Evolutionary conservation across 2,888 invertebrate species (phyloP), one percentile per base, ranked within the genome.

Genomic region (Phymatocera aterrima): DNA sequence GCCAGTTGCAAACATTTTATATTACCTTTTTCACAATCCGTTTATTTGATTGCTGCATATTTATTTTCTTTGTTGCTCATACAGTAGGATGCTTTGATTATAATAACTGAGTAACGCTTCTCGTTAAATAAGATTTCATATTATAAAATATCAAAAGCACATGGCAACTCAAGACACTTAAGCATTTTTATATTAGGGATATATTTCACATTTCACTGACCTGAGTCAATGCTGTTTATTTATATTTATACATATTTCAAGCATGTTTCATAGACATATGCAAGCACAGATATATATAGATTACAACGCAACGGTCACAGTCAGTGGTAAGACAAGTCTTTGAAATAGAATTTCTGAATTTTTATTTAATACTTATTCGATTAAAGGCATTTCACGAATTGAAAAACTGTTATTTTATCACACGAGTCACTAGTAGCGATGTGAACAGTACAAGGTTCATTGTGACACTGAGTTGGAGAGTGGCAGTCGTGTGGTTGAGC

Each of bases 11-110:
- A 57, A 40, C 21, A 75, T 75, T 75, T 60, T 2, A 54, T 51
- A 79, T 80, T 83, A 83, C 83, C 83, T 80, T 80, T 10, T 80
- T 80, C 10, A 83, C 81, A 48, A 83, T 68, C 40, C 81, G 82
- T 78, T 81, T 83, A 40, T 83, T 74, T 24, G 79, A 79, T 21
- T 81, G 79, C 78, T 79, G 81, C 79, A 79, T 83, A 24, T 70
- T 18, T 57, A 61, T 46, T 79, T 57, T 46, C 51, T 80, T 77
- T 68, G 70, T 40, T n/a, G 40, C 21, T 31, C 10, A 43, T 2
- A 60, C n/a, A 37, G 24, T 60, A 10, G 10, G 21, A 18, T 34
- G 24, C 34, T 57, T 37, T 75, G n/a, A 75, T 75, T n/a, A 40
- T 24, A 54, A 74, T 40, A 5, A 57, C 18, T 54, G 5, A 57